Evolutionary conservation across 2,113 vertebrate species (phyloP).

Genomic region (Oryctolagus cuniculus): DNA sequence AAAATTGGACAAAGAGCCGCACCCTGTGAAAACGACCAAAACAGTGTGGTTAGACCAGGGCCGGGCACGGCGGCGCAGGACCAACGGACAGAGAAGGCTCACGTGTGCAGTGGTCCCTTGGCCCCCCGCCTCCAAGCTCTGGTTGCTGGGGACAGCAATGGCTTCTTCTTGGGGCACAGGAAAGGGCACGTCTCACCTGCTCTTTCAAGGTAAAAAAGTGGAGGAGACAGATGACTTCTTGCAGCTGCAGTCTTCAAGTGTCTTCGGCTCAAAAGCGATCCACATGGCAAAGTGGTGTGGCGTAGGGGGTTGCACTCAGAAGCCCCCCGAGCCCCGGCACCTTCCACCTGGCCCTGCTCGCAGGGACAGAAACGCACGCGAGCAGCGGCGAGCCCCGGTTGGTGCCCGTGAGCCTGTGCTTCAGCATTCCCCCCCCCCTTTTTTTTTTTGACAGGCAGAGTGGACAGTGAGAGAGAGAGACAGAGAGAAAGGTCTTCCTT

Average conservation of each 20-base stretch:
- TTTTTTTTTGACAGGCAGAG: too few species aligned
- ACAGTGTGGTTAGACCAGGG: background rate
- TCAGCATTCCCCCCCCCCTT: too few species aligned
- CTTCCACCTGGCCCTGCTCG: background rate
- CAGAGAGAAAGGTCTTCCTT: too few species aligned
- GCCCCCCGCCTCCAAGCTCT: background rate
- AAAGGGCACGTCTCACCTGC: background rate
- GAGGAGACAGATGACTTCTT: background rate
- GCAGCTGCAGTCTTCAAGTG: background rate
- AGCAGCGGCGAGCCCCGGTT: too few species aligned
- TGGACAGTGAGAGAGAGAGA: too few species aligned
- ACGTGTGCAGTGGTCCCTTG: background rate
- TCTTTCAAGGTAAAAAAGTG: background rate
- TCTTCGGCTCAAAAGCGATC: too few species aligned
- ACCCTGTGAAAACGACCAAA: background rate
- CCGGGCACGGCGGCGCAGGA: background rate
- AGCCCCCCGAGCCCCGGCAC: background rate
- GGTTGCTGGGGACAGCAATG: background rate
- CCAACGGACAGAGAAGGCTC: background rate
- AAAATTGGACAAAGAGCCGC: background rate
- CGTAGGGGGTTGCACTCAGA: background rate
- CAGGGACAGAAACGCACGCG: background rate
- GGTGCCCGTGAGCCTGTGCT: too few species aligned
- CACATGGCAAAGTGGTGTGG: background rate
- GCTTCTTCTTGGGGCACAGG: background rate